Conservation (phyloP, 30 jellyfish, hydroid and myxozoan species). For the Cassiopea andromeda region DNA sequence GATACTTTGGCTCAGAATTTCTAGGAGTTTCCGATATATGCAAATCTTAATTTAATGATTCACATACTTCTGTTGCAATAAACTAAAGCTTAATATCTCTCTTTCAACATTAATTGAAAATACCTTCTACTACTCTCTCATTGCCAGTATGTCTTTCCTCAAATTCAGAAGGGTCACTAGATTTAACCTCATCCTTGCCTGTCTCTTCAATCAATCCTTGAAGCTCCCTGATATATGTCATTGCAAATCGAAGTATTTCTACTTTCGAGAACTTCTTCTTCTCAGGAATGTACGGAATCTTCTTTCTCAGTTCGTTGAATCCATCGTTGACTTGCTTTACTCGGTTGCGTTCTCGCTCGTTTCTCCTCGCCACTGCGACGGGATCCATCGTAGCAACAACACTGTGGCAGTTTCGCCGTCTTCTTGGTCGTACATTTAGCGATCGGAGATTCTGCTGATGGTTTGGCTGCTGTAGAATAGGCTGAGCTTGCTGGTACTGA, state of each 20-base stretch:
- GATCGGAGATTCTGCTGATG: constrained; percentile 31
- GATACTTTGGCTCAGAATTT: too few relatives aligned
- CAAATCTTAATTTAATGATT: too few relatives aligned
- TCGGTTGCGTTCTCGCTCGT: constrained; percentile 95
- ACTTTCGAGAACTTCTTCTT: constrained; percentile 91
- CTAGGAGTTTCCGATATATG: too few relatives aligned
- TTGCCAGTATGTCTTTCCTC: neutral
- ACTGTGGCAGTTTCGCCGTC: constrained; percentile 83
- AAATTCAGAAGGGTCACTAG: neutral
- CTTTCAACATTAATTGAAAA: too few relatives aligned
- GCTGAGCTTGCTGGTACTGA: constrained; percentile 44
- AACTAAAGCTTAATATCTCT: too few relatives aligned
- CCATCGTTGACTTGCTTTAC: constrained; percentile 97
- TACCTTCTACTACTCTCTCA: neutral
- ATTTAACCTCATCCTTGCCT: constrained; percentile 31
- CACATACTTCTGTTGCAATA: too few relatives aligned
- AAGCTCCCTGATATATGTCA: constrained; percentile 83
- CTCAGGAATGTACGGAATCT: constrained; percentile 91
- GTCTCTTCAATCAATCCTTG: constrained; percentile 77
- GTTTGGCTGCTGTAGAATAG: constrained; percentile 6
- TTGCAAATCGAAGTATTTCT: constrained; percentile 90
- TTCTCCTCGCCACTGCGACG: constrained; percentile 94
- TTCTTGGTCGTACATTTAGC: constrained; percentile 66
- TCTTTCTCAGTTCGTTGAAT: constrained; percentile 81
- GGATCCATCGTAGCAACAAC: constrained; percentile 97